Conservation (phyloP, 1,140 invertebrate genomes). For the Macrobrachium rosenbergii region DNA sequence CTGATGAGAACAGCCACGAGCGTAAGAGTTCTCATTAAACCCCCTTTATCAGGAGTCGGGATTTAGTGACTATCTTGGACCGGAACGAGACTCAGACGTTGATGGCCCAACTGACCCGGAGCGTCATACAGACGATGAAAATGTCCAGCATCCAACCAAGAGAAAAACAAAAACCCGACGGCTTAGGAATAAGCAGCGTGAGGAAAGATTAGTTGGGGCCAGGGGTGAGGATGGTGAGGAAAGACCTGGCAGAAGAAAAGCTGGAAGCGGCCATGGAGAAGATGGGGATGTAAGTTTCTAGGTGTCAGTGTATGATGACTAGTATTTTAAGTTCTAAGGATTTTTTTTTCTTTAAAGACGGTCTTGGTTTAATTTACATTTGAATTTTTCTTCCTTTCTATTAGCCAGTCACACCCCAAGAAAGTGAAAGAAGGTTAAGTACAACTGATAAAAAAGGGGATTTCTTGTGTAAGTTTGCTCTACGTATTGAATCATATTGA, state of each 20-base stretch:
- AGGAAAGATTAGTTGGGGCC: constrained; percentile 3
- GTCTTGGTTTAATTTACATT: no score
- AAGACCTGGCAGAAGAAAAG: not conserved
- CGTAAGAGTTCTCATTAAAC: not conserved
- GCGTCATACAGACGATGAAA: constrained; percentile 39
- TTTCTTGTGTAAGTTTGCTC: no score
- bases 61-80: constrained; percentile 36
- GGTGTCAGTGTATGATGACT: no score
- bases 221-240: not conserved
- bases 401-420: no score
- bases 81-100: constrained; percentile 39
- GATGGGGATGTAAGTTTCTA: not conserved
- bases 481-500: no score
- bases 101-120: constrained; percentile 49
- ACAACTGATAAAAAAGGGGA: no score
- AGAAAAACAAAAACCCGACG: constrained; percentile 28
- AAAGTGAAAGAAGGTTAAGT: no score
- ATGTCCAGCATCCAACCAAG: not conserved
- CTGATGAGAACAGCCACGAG: not conserved
- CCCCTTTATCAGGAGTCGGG: constrained; percentile 44
- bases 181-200: constrained; percentile 11
- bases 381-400: no score
- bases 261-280: not conserved
- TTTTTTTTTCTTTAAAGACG: no score
- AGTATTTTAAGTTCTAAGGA: no score